Percentiles rank a stretch among this genome's conserved stretches.
phyloP scores from a whole-genome alignment of 2,797 vertebrate species.

The Otus scops region DNA sequence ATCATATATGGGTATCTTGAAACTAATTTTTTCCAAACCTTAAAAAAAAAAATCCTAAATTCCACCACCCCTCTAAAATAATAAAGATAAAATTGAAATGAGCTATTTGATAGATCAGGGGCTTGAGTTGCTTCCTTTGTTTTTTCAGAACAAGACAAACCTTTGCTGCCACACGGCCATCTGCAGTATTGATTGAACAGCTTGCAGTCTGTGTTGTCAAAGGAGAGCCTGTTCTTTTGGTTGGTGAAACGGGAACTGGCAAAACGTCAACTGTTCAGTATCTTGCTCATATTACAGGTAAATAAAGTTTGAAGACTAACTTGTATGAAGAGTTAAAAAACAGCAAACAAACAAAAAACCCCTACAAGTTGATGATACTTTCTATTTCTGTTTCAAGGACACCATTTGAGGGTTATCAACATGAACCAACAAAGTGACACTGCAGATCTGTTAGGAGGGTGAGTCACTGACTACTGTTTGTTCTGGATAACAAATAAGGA shows the following conservation, averaged over 20 bases:
- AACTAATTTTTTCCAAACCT: background rate
- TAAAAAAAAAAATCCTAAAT: background rate
- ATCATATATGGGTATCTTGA: background rate
- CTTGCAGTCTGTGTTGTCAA: slow-evolving; percentile 88
- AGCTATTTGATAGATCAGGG: background rate
- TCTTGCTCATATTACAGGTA: slow-evolving; percentile 90
- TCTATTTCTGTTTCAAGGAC: slow-evolving; percentile 77
- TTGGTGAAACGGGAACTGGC: slow-evolving; percentile 95
- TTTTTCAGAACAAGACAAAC: slow-evolving; percentile 81
- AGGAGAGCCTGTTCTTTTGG: slow-evolving; percentile 90
- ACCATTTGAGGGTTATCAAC: slow-evolving; percentile 89
- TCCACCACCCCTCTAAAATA: background rate
- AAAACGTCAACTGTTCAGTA: slow-evolving; percentile 96
- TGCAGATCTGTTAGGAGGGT: slow-evolving; percentile 95
- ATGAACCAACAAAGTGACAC: slow-evolving; percentile 99
- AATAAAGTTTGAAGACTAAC: background rate
- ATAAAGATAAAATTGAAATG: background rate
- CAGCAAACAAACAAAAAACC: background rate
- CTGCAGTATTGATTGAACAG: slow-evolving; percentile 90
- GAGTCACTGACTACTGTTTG: slow-evolving; percentile 53
- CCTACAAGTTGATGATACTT: background rate
- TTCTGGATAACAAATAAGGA: background rate
- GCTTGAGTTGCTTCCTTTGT: background rate
- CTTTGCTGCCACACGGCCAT: slow-evolving; percentile 90
- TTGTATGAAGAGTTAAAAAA: background rate